Percentiles rank a stretch among this genome's conserved stretches.
phyloP scores from a whole-genome alignment of 2,888 invertebrate genomes.

The Cheilosia pagana region DNA sequence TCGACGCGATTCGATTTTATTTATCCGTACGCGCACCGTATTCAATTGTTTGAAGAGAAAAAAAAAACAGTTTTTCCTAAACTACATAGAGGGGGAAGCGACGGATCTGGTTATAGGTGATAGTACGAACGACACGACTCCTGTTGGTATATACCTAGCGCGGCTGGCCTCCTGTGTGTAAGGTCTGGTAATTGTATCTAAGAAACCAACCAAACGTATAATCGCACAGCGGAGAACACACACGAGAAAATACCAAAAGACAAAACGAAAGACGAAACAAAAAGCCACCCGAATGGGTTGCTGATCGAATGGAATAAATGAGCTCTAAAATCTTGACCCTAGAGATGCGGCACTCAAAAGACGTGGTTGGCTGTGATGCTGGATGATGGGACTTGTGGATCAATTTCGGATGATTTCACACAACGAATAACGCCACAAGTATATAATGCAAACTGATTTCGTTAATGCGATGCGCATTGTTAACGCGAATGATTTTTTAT shows the following conservation, averaged over 20 bases:
- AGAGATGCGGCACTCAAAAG: not conserved
- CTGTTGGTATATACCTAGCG: constrained; percentile 41
- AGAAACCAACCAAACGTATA: constrained; percentile 48
- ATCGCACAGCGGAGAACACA: constrained; percentile 42
- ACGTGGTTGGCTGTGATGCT: constrained; percentile 14
- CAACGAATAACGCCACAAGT: constrained; percentile 9
- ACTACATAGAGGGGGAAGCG: constrained; percentile 16
- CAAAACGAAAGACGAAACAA: constrained; percentile 13
- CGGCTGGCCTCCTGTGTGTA: constrained; percentile 32
- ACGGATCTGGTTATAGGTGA: constrained; percentile 41
- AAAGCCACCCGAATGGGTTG: constrained; percentile 13
- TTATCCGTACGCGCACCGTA: constrained; percentile 57
- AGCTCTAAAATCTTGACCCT: constrained; percentile 17
- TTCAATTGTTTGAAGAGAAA: constrained; percentile 55
- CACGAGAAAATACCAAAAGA: constrained; percentile 16
- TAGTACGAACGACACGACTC: constrained; percentile 61
- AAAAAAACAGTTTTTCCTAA: too few species aligned
- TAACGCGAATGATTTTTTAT: constrained; percentile 20
- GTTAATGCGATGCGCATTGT: constrained; percentile 38
- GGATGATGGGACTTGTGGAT: constrained; percentile 44
- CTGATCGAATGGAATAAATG: constrained; percentile 31
- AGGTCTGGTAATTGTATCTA: constrained; percentile 33
- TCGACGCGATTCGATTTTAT: constrained; percentile 53
- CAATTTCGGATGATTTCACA: constrained; percentile 39
- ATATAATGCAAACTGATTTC: constrained; percentile 22